Conservation (phyloP, 2,113 vertebrate species). For the Ondatra zibethicus region DNA sequence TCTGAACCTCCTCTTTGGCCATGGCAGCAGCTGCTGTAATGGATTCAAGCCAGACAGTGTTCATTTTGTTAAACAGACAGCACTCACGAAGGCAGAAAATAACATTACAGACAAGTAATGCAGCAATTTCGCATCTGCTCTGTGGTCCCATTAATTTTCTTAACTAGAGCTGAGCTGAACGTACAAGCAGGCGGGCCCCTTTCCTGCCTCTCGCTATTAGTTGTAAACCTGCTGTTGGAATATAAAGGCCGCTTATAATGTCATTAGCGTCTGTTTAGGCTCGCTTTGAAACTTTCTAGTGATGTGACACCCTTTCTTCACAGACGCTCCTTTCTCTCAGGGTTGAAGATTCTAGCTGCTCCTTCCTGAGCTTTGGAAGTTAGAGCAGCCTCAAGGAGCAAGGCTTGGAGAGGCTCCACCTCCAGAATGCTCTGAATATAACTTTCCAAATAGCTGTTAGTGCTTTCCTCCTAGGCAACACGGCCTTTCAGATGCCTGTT, state of each 20-base stretch:
- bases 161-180: constrained; percentile 72
- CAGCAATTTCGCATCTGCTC: constrained; percentile 78
- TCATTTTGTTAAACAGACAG: constrained; percentile 61
- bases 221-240: constrained; percentile 69
- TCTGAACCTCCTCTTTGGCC: constrained; percentile 49
- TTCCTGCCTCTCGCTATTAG: constrained; percentile 71
- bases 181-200: constrained; percentile 60
- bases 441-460: background rate
- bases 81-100: constrained; percentile 68
- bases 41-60: constrained; percentile 56
- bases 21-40: constrained; percentile 58
- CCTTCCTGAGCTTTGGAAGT: constrained; percentile 13
- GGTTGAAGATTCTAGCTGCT: background rate
- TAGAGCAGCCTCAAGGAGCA: background rate
- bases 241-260: constrained; percentile 66
- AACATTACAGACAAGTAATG: constrained; percentile 68
- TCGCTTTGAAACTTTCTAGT: constrained; percentile 40
- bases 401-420: constrained; percentile 50
- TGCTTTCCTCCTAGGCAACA: background rate
- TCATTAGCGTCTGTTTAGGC: constrained; percentile 76
- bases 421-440: constrained; percentile 18
- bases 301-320: constrained; percentile 13
- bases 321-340: constrained; percentile 58
- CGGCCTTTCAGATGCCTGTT: background rate
- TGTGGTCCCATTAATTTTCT: constrained; percentile 77